phyloP scores from a whole-genome alignment of 2,888 invertebrate genomes.

The Drosophila colorata region DNA sequence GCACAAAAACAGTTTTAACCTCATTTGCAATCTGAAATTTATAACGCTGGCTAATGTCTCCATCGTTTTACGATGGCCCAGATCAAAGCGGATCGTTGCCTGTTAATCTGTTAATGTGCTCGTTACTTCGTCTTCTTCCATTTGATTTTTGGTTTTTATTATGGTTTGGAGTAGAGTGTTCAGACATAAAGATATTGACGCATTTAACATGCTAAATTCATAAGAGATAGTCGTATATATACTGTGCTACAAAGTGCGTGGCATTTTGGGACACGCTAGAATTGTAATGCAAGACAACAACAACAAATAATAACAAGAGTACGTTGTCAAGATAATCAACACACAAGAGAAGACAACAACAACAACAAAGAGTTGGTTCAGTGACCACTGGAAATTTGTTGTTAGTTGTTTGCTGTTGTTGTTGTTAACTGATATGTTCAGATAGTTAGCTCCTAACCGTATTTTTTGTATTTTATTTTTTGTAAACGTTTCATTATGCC shows the following conservation, averaged over 20 bases:
- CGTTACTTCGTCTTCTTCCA: not conserved
- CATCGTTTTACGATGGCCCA: constrained; percentile 30
- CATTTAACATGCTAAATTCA: constrained; percentile 38
- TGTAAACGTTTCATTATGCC: constrained; percentile 65
- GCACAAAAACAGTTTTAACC: constrained; percentile 19
- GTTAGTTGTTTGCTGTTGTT: constrained; percentile 4
- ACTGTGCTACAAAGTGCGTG: constrained; percentile 33
- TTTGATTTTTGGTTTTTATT: constrained; percentile 30
- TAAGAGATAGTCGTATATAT: constrained; percentile 3
- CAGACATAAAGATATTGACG: constrained; percentile 25
- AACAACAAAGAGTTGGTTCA: constrained; percentile 55
- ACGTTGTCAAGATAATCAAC: constrained; percentile 58
- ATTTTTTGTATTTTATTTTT: constrained; percentile 30
- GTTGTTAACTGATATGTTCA: constrained; percentile 30
- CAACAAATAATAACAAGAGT: constrained; percentile 31
- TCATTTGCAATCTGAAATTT: constrained; percentile 20
- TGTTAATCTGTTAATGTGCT: constrained; percentile 44
- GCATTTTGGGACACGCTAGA: constrained; percentile 59
- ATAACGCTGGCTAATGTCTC: constrained; percentile 24
- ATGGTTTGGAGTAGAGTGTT: constrained; percentile 4
- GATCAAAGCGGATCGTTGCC: constrained; percentile 40
- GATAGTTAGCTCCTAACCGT: constrained; percentile 39
- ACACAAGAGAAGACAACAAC: constrained; percentile 17
- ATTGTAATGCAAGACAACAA: constrained; percentile 57
- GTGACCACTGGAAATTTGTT: constrained; percentile 58